Evolutionary conservation across 2,797 vertebrate species (phyloP).

Genomic region (Myripristis jacobus): DNA sequence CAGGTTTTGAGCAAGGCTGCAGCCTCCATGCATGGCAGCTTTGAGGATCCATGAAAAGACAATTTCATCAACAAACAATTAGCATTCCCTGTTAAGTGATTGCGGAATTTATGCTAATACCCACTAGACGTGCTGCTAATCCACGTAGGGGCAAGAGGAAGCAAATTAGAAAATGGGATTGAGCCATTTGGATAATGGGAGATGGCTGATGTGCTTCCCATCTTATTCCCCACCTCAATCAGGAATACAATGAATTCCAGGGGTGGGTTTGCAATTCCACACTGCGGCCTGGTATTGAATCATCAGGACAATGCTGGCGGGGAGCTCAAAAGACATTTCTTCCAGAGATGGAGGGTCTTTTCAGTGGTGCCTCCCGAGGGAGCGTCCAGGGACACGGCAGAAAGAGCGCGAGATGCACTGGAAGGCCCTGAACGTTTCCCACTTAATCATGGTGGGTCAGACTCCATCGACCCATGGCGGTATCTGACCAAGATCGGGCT

Average conservation of each 20-base stretch:
- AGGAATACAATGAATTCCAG: constrained; percentile 8
- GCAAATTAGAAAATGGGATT: background rate
- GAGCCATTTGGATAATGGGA: constrained; percentile 6
- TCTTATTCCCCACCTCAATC: background rate
- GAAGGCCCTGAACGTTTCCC: constrained; percentile 41
- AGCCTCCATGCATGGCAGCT: background rate
- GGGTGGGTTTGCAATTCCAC: constrained; percentile 13
- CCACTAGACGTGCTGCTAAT: background rate
- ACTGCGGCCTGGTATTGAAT: constrained; percentile 15
- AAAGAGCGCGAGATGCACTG: constrained; percentile 43
- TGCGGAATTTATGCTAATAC: background rate
- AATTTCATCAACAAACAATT: background rate
- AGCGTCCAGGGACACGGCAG: constrained; percentile 17
- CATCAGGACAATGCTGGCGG: background rate
- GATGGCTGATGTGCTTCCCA: constrained; percentile 11
- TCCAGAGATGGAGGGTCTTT: constrained; percentile 22
- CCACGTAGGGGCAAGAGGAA: background rate
- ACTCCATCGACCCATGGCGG: constrained; percentile 36
- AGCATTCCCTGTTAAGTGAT: background rate
- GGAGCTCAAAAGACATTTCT: constrained; percentile 30
- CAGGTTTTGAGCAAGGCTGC: background rate
- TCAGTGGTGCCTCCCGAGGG: constrained; percentile 14
- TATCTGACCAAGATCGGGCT: constrained; percentile 23
- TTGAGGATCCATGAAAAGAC: background rate
- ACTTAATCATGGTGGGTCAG: constrained; percentile 54